Evolutionary conservation across 2,113 vertebrate species (phyloP).

Genomic region (Miniopterus natalensis): DNA sequence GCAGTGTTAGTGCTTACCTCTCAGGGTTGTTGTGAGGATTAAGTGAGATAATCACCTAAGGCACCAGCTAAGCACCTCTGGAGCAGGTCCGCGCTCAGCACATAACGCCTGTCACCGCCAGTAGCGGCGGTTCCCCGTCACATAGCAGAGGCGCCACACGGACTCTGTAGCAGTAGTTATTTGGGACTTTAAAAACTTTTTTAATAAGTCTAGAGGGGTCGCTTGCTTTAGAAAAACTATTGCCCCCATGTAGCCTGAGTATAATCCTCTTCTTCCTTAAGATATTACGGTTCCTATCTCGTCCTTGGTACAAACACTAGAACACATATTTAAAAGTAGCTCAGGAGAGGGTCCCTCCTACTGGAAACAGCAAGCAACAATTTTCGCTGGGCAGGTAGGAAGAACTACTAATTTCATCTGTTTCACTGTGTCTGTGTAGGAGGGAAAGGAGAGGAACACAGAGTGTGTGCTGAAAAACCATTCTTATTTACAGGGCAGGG

Average conservation of each 20-base stretch:
- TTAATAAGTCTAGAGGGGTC: background rate
- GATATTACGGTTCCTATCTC: background rate
- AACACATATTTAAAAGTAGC: conserved; percentile 47
- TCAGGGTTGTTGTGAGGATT: background rate
- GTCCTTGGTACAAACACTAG: conserved; percentile 23
- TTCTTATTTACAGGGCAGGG: conserved; percentile 36
- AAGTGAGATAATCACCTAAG: background rate
- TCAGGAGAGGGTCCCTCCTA: conserved; percentile 16
- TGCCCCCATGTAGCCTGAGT: background rate
- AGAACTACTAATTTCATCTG: conserved; percentile 57
- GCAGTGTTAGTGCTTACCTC: background rate
- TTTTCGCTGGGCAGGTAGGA: conserved; percentile 49
- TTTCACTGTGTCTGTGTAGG: conserved; percentile 36
- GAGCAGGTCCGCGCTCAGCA: background rate
- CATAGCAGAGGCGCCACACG: background rate
- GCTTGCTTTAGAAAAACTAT: conserved; percentile 3
- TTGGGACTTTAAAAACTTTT: background rate
- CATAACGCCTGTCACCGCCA: background rate
- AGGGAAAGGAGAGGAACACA: conserved; percentile 43
- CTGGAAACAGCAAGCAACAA: conserved; percentile 60
- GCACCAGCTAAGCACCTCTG: background rate
- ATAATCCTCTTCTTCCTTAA: background rate
- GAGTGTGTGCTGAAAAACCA: conserved; percentile 21
- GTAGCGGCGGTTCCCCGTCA: too few relatives aligned
- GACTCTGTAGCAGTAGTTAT: background rate